These are phyloP conservation scores for Drosophila merina DNA, from an alignment of 2,888 invertebrate genomes.

Conservation along the genomic window DNA sequence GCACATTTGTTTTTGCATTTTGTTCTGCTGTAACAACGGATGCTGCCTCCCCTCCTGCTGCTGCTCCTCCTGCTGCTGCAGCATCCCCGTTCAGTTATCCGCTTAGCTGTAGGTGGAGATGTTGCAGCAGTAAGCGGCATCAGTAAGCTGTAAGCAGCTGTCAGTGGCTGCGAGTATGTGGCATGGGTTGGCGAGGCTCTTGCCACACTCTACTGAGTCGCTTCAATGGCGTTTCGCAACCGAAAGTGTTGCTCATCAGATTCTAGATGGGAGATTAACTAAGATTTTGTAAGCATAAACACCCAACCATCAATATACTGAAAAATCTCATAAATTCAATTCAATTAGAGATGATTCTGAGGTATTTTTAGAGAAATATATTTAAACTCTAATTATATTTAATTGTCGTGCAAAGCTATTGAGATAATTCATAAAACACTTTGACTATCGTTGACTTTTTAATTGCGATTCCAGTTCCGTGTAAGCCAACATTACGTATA, in stretches of 20 bases:
- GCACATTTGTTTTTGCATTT: conserved; percentile 49
- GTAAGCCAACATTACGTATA: conserved; percentile 25
- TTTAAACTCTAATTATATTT: neutral
- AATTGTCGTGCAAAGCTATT: neutral
- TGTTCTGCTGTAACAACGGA: conserved; percentile 64
- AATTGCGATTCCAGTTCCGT: neutral
- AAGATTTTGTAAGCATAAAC: conserved; percentile 24
- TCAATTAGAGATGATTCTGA: neutral
- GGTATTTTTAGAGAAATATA: neutral
- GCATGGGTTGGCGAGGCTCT: conserved; percentile 1
- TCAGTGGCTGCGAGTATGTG: conserved; percentile 30
- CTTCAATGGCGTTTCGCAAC: conserved; percentile 42
- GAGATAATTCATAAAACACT: neutral
- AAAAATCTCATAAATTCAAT: neutral
- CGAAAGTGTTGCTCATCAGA: conserved; percentile 43
- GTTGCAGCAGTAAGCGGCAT: conserved; percentile 33
- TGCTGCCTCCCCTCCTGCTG: conserved; percentile 28
- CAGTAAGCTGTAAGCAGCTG: conserved; percentile 46
- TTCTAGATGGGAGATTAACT: conserved; percentile 38
- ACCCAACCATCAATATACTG: neutral
- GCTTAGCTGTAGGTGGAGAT: conserved; percentile 42
- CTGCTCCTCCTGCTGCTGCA: conserved; percentile 7
- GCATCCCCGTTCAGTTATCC: neutral
- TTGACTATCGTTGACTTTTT: conserved; percentile 2
- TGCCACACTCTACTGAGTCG: conserved; percentile 40